A percentile compares a stretch with the other conserved stretches of the same genome.
Evolutionary conservation across 2,888 invertebrate genomes (phyloP).

Genomic region (Pollenia labialis): DNA sequence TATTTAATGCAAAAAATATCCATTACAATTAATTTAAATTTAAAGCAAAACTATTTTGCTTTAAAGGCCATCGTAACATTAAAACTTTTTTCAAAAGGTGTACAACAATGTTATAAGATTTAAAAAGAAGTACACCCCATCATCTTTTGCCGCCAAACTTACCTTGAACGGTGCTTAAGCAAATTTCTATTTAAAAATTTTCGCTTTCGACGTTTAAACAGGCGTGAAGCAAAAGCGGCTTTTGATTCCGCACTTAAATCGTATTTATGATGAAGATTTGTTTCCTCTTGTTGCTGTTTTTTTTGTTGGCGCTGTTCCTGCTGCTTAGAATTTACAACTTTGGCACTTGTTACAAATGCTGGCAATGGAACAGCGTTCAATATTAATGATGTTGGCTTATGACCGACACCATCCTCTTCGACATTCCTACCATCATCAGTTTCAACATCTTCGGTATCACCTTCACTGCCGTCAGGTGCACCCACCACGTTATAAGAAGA

Average conservation of each 20-base stretch:
- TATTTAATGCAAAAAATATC: too few species aligned
- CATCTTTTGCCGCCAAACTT: constrained; percentile 17
- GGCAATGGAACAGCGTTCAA: background rate
- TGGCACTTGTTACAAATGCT: constrained; percentile 37
- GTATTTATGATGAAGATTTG: constrained; percentile 8
- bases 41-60: too few species aligned
- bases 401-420: background rate
- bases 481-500: constrained; percentile 8
- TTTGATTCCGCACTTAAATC: constrained; percentile 1
- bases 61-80: too few species aligned
- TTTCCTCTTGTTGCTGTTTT: background rate
- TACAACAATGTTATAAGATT: too few species aligned
- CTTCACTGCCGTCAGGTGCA: background rate
- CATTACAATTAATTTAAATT: too few species aligned
- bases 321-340: constrained; percentile 31
- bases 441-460: background rate
- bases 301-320: background rate
- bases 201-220: constrained; percentile 70
- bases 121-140: too few species aligned
- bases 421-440: background rate
- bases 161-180: constrained; percentile 75
- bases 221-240: constrained; percentile 28
- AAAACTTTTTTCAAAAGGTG: too few species aligned
- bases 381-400: constrained; percentile 1
- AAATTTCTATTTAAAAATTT: constrained; percentile 74